Conservation (phyloP, 1,140 invertebrate species). For the Pogonomyrmex californicus region DNA sequence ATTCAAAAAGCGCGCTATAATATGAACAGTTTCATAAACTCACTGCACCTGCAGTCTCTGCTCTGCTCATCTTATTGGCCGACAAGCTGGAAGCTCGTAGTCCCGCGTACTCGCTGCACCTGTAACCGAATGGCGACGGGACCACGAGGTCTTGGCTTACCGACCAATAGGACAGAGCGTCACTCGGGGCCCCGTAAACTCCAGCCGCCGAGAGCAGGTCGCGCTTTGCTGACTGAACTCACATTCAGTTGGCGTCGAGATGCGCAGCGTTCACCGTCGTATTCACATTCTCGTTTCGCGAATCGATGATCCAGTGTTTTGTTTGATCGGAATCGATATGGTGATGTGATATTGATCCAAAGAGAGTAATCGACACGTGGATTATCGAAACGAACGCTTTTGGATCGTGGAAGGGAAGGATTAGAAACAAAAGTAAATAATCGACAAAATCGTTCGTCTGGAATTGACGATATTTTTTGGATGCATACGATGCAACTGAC, state of each 20-base stretch:
- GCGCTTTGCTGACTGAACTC: neutral
- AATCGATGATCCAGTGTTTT: slow-evolving; percentile 29
- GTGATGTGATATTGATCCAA: neutral
- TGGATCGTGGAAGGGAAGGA: neutral
- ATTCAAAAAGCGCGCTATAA: slow-evolving; percentile 40
- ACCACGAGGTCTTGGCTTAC: neutral
- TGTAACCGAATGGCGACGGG: slow-evolving; percentile 40
- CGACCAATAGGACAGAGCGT: slow-evolving; percentile 48
- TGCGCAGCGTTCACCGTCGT: slow-evolving; percentile 47
- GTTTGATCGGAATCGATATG: slow-evolving; percentile 7
- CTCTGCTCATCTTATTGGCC: neutral
- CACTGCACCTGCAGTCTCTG: slow-evolving; percentile 28
- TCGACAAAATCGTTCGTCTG: neutral
- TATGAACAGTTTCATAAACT: neutral
- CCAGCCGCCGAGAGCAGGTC: slow-evolving; percentile 3
- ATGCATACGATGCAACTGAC: slow-evolving; percentile 8
- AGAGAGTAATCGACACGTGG: neutral
- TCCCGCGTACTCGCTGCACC: slow-evolving; percentile 2
- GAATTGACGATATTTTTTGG: neutral
- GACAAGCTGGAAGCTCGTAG: neutral
- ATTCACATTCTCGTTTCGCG: neutral
- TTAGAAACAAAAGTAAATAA: slow-evolving; percentile 48
- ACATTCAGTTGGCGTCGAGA: slow-evolving; percentile 68
- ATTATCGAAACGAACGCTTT: neutral
- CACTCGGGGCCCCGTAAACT: slow-evolving; percentile 29